These are phyloP conservation scores for Percina caprodes DNA, from an alignment of 2,113 vertebrate species.

Conservation along the genomic window DNA sequence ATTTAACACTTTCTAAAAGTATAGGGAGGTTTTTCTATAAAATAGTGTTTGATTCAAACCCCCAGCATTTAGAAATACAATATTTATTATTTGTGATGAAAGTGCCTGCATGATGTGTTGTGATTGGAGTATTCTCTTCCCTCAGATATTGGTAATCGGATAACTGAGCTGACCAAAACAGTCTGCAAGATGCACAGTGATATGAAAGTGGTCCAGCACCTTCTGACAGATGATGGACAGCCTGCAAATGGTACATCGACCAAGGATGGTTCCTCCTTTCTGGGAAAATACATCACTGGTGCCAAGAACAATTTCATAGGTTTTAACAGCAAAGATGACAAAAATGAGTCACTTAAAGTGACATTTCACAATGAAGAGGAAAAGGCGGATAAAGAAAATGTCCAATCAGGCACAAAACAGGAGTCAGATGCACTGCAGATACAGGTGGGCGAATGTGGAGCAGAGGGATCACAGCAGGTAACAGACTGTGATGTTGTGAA, in stretches of 20 bases:
- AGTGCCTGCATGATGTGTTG: constrained; percentile 1
- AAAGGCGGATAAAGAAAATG: constrained; percentile 27
- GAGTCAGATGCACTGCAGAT: constrained; percentile 21
- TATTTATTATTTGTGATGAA: neutral
- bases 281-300: constrained; percentile 87
- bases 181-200: constrained; percentile 85
- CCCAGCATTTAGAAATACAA: neutral
- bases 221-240: constrained; percentile 59
- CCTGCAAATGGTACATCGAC: neutral
- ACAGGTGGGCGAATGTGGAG: constrained; percentile 21
- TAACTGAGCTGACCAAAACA: constrained; percentile 89
- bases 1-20: neutral
- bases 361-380: constrained; percentile 66
- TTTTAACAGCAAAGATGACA: constrained; percentile 69
- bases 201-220: constrained; percentile 80
- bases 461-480: constrained; percentile 13
- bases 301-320: constrained; percentile 89
- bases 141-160: constrained; percentile 89
- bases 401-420: constrained; percentile 11
- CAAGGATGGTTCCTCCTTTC: constrained; percentile 79
- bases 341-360: constrained; percentile 61
- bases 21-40: neutral
- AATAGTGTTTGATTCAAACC: neutral
- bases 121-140: constrained; percentile 26
- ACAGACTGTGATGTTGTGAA: constrained; percentile 61